These are phyloP conservation scores for Thunnus thynnus DNA, from an alignment of 2,113 vertebrate species.

Conservation along the genomic window DNA sequence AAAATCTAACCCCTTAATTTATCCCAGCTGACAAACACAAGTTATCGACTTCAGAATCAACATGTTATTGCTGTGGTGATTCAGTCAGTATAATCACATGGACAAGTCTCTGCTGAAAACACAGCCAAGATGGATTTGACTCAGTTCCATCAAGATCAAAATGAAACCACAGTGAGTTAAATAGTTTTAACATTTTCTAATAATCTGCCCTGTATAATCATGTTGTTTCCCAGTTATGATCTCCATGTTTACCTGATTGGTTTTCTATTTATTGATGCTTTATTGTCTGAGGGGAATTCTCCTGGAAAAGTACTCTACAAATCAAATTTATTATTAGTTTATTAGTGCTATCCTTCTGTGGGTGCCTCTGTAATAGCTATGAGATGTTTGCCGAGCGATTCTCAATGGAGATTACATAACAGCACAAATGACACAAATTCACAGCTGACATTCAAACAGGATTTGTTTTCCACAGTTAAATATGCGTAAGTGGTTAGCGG, in stretches of 20 bases:
- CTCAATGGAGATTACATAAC: conserved; percentile 35
- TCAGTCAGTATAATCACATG: background rate
- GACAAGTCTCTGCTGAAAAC: conserved; percentile 8
- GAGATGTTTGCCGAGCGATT: conserved; percentile 9
- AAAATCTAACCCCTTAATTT: background rate
- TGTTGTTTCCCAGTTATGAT: conserved; percentile 10
- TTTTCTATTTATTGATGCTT: conserved; percentile 36
- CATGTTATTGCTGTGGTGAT: conserved; percentile 8
- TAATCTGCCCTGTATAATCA: conserved; percentile 8
- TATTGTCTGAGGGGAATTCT: conserved; percentile 9
- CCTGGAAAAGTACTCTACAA: background rate
- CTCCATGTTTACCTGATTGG: conserved; percentile 14
- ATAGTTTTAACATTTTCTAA: conserved; percentile 16
- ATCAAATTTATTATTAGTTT: conserved; percentile 11
- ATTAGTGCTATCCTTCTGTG: background rate
- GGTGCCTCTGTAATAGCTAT: conserved; percentile 6
- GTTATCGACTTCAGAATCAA: background rate
- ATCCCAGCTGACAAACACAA: background rate
- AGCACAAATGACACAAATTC: conserved; percentile 26
- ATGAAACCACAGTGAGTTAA: conserved; percentile 28
- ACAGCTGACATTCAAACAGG: conserved; percentile 20
- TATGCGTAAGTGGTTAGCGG: conserved; percentile 18
- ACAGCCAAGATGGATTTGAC: conserved; percentile 39
- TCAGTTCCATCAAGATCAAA: conserved; percentile 16
- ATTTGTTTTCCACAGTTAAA: conserved; percentile 43